These are phyloP conservation scores for Porites cylindrica DNA, from an alignment of 92 coral and sea anemone genomes.

Conservation along the genomic window DNA sequence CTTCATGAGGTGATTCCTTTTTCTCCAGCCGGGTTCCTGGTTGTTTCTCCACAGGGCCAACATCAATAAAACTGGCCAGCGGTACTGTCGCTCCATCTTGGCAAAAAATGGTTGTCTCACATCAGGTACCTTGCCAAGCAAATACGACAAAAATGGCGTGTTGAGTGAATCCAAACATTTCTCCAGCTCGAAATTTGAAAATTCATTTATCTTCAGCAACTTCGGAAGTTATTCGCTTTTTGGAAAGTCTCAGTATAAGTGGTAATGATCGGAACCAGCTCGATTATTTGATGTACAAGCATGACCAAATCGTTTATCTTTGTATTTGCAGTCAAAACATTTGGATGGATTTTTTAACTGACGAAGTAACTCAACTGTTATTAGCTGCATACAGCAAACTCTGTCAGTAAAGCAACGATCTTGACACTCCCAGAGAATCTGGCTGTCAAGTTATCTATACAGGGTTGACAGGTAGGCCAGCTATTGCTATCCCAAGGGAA, in stretches of 20 bases:
- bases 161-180: conserved; percentile 14
- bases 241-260: conserved; percentile 8
- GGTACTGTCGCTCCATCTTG: no score
- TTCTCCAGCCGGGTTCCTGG: no score
- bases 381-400: conserved; percentile 27
- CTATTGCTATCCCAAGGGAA: background rate
- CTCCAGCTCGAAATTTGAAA: conserved; percentile 7
- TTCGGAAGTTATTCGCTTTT: conserved; percentile 45
- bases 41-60: no score
- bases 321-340: conserved; percentile 23
- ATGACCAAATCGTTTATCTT: conserved; percentile 35
- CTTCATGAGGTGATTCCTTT: no score
- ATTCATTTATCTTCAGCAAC: conserved; percentile 2
- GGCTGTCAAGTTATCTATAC: conserved; percentile 39
- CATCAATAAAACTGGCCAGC: no score
- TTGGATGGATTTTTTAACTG: conserved; percentile 32
- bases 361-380: conserved; percentile 3
- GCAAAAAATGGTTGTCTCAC: no score
- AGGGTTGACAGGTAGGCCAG: conserved; percentile 14
- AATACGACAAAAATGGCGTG: background rate
- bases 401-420: conserved; percentile 5
- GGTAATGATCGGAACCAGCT: conserved; percentile 42
- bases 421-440: background rate
- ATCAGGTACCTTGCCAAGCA: no score
- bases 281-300: conserved; percentile 42